Base-by-base conservation (phyloP, 2,888 invertebrate species). In the Noctuana brunneofusca region DNA sequence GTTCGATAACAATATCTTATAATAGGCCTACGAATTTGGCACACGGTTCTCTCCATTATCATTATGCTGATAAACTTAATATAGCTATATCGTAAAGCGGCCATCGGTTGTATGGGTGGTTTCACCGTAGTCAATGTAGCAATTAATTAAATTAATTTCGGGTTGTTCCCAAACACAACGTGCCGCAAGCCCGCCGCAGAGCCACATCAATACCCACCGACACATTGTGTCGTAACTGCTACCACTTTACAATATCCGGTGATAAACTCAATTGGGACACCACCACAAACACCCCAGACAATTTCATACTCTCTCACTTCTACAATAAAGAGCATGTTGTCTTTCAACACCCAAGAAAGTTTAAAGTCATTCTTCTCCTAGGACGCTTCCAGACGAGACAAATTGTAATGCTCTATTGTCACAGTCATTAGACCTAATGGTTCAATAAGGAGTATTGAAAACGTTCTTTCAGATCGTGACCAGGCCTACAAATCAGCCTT, bases 211-310 rank as follows among this genome's bases (percentile, higher is more conserved):
- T 85, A 84, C 77, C 78, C 78, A 77, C 82, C 78, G 76, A 81
- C 83, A 83, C 80, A 83, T 81, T 80, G 81, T 81, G 69, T 74
- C 73, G 76, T 79, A 86, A 84, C 84, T 78, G 79, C 81, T 76
- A 85, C 86, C 85, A 88, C 88, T 88, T 88, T 84, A 88, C 87
- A 86, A 89, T 90, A 89, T 90, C 89, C 89, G 87, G 84, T 78
- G 80, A 84, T 87, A 86, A 87, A 87, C 85, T 86, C 89, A 87
- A 89, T 88, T 87, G 86, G 80, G 72, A 76, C 78, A 75, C 73
- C 72, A 72, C 70, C 71, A 63, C 64, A 63, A 57, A 56, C 68
- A 68, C 63, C 67, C 57, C 67, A 70, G 55, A 65, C 71, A 24
- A 83, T 79, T 79, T 68, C 67, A 73, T 69, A 79, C 87, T 80